Percentiles rank a stretch among this genome's conserved stretches.
Conservation (phyloP, 53 echinoderm and acorn worm genomes). For the Luidia sarsii region DNA sequence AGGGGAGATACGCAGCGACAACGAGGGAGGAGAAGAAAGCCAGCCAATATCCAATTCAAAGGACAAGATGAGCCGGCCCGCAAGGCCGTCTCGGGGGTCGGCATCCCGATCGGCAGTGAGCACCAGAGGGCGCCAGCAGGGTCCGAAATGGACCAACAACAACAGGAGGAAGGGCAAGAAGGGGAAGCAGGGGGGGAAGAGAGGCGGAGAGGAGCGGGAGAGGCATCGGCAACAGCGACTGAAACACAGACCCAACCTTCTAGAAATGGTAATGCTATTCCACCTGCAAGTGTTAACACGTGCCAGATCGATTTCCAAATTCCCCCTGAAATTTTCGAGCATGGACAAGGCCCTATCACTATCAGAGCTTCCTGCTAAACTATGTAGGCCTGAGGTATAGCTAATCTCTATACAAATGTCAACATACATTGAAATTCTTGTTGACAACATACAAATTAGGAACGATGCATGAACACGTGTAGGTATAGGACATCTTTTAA, state of each 20-base stretch:
- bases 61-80: not conserved
- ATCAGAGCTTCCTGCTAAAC: too few species aligned
- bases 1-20: not conserved
- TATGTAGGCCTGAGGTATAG: too few species aligned
- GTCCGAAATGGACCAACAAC: not conserved
- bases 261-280: constrained; percentile 80
- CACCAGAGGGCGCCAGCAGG: not conserved
- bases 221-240: not conserved
- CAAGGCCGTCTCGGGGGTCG: not conserved
- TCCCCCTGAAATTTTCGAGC: too few species aligned
- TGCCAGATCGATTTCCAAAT: too few species aligned
- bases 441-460: too few species aligned
- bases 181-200: constrained; percentile 1
- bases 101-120: not conserved
- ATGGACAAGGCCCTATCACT: too few species aligned
- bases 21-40: not conserved
- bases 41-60: not conserved
- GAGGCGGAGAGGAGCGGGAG: too few species aligned
- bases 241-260: constrained; percentile 17
- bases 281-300: too few species aligned
- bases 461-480: too few species aligned
- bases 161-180: constrained; percentile 21
- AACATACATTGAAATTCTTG: too few species aligned
- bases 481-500: too few species aligned
- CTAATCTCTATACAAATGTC: too few species aligned